A percentile compares a stretch with the other conserved stretches of the same genome.
These are phyloP conservation scores for Cheilosia pagana DNA, from an alignment of 2,888 invertebrate species.

Conservation along the genomic window DNA sequence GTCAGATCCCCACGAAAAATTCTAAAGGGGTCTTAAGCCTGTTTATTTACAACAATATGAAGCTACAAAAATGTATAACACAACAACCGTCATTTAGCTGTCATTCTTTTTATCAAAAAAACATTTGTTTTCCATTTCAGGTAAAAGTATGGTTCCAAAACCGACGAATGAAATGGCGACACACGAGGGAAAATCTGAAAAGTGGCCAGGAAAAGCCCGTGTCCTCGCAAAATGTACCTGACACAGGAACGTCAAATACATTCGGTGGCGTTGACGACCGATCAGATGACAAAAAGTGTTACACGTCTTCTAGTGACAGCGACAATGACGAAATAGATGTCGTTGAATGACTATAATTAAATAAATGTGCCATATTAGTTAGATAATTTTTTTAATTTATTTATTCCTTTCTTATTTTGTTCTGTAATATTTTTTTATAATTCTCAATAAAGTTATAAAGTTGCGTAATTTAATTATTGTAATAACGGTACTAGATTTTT, in stretches of 20 bases:
- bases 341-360: conserved; percentile 77
- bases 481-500: too few relatives aligned
- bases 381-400: conserved; percentile 57
- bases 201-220: conserved; percentile 82
- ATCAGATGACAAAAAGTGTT: conserved; percentile 40
- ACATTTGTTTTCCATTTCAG: conserved; percentile 82
- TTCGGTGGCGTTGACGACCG: background rate
- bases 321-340: conserved; percentile 82
- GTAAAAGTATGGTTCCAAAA: conserved; percentile 97
- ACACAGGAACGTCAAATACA: conserved; percentile 6
- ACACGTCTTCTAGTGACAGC: conserved; percentile 78
- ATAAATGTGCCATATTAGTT: conserved; percentile 59
- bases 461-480: too few relatives aligned
- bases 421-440: conserved; percentile 9
- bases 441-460: background rate
- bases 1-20: too few relatives aligned
- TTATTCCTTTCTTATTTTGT: conserved; percentile 11
- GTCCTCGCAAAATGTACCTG: conserved; percentile 29
- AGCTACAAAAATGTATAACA: too few relatives aligned
- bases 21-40: too few relatives aligned
- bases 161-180: conserved; percentile 94
- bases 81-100: background rate
- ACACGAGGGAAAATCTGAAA: conserved; percentile 87
- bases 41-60: background rate
- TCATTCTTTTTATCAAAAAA: background rate